These are phyloP conservation scores for Sebastes variabilis DNA, from an alignment of 2,797 vertebrate species.

Conservation along the genomic window DNA sequence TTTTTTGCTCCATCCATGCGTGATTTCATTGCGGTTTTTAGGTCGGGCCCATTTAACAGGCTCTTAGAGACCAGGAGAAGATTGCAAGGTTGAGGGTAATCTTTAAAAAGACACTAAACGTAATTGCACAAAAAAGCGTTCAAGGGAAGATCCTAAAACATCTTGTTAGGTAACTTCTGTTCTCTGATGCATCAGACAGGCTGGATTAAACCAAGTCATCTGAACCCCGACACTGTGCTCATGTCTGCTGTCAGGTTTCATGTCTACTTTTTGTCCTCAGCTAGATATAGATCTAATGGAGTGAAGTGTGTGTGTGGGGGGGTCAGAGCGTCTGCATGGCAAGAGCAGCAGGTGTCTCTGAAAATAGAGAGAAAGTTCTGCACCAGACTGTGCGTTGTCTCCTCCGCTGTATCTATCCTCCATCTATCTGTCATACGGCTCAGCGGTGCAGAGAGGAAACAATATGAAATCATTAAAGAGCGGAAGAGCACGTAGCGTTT, in stretches of 20 bases:
- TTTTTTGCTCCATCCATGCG: neutral
- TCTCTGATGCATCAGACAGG: neutral
- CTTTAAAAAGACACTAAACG: neutral
- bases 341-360: conserved; percentile 35
- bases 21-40: neutral
- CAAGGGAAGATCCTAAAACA: neutral
- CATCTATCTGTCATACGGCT: conserved; percentile 2
- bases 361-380: conserved; percentile 37
- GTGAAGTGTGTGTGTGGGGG: neutral
- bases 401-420: neutral
- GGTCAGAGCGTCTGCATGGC: neutral
- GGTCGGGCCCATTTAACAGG: neutral
- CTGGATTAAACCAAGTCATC: neutral
- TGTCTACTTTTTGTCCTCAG: neutral
- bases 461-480: conserved; percentile 2
- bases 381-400: neutral
- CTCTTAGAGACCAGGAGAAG: neutral
- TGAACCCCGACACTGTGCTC: neutral
- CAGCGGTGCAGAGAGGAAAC: conserved; percentile 22
- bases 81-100: neutral
- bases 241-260: neutral
- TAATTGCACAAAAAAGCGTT: neutral
- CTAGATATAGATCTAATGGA: neutral
- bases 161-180: neutral
- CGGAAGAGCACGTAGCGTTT: neutral